Percentiles rank a stretch among this genome's conserved stretches.
Conservation (phyloP, 2,113 vertebrate species). For the Peromyscus polionotus region DNA sequence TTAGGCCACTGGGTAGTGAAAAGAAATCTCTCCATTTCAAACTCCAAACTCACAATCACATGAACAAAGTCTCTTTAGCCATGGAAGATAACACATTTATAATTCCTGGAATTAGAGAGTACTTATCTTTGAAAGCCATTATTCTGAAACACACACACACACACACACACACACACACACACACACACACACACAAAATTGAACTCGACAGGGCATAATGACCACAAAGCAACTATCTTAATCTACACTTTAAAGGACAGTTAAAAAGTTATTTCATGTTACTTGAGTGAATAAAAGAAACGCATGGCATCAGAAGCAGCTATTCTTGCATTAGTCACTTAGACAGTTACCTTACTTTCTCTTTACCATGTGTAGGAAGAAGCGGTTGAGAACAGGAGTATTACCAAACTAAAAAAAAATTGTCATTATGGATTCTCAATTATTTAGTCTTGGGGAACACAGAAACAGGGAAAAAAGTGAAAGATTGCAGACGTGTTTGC, state of each 20-base stretch:
- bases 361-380: rapidly evolving
- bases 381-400: not conserved
- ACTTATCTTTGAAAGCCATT: not conserved
- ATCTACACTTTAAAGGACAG: not conserved
- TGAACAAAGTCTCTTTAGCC: not conserved
- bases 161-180: not conserved
- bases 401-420: not conserved
- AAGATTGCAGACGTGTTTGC: not conserved
- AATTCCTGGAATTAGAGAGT: not conserved
- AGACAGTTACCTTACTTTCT: not conserved
- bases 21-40: not conserved
- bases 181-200: not conserved
- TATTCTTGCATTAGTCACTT: not conserved
- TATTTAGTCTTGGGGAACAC: not conserved
- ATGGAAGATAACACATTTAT: not conserved
- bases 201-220: not conserved
- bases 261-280: not conserved
- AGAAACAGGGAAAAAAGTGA: not conserved
- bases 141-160: not conserved
- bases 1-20: not conserved
- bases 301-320: not conserved
- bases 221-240: not conserved
- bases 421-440: not conserved
- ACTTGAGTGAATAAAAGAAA: constrained; percentile 43
- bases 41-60: not conserved